phyloP scores from a whole-genome alignment of 2,797 vertebrate genomes.

The Tapera naevia region DNA sequence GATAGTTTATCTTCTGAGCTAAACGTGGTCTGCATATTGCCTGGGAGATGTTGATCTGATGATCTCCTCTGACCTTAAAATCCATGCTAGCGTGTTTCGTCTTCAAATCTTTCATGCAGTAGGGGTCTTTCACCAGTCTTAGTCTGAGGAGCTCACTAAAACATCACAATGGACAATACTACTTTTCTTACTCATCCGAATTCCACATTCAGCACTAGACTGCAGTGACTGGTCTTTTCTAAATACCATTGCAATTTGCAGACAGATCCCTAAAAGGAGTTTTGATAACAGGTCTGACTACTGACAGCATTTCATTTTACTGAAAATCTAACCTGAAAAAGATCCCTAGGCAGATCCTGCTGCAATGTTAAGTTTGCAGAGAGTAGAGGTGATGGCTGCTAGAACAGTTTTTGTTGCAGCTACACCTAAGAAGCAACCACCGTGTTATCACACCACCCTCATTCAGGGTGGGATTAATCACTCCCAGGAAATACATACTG shows the following conservation, averaged over 20 bases:
- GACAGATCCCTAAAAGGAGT: not conserved
- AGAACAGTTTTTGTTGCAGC: not conserved
- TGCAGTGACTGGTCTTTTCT: not conserved
- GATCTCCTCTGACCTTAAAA: not conserved
- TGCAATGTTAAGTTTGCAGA: not conserved
- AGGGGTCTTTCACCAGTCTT: not conserved
- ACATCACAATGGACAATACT: fast-evolving
- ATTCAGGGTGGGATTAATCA: not conserved
- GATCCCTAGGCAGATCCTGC: not conserved
- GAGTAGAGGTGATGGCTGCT: not conserved
- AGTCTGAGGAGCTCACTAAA: not conserved
- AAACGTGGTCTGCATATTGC: not conserved
- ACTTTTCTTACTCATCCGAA: not conserved
- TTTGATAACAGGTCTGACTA: not conserved
- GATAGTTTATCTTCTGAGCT: not conserved
- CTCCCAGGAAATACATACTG: not conserved
- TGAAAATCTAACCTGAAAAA: not conserved
- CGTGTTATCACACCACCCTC: not conserved
- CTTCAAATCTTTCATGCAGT: not conserved
- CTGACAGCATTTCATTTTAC: not conserved
- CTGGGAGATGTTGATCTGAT: not conserved
- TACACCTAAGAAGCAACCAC: not conserved
- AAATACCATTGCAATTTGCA: not conserved
- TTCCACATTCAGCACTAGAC: not conserved
- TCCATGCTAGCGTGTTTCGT: not conserved